Evolutionary conservation across 2,113 vertebrate genomes (phyloP), one percentile per base, ranked within the genome.

Genomic region (Catharus bicknelli): DNA sequence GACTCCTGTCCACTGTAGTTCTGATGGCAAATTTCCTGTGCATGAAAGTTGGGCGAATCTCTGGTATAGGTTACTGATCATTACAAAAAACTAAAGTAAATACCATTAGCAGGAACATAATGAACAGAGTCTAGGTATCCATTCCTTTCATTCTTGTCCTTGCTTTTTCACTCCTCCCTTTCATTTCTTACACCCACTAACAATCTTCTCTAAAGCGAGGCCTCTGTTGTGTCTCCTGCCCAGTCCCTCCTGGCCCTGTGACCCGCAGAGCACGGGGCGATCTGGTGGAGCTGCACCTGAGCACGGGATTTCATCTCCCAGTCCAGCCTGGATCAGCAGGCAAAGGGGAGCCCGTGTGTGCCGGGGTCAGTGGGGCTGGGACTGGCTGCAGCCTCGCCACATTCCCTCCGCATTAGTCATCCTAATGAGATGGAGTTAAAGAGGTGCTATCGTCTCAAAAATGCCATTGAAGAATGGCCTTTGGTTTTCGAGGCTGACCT

Each of bases 391-490:
- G 84, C 91, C 77, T 66, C 34, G 11, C 13, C 0, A 4, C 86
- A 68, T 95, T 94, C 87, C 38, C 93, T 85, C 47, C 55, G 1
- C 55, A 7, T 93, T 87, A 92, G 38, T 95, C 93, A 90, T 57
- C 27, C 6, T 47, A 63, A 68, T 10, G 88, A 88, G 78, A 45
- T 48, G 85, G 38, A 48, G 36, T 79, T 91, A 69, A 92, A 86
- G 91, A 90, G 53, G 72, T 63, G 91, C 82, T 74, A 34, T 94
- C 55, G 19, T 88, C 89, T 94, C 91, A 66, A 74, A 90, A 91
- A 85, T 74, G 69, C 84, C 81, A 36, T 74, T 88, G 88, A 91
- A 96, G 74, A 90, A 90, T 47, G 54, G 59, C 67, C 74, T 94
- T 89, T 17, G 1, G 76, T 89, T 78, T 66, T 57, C 13, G 36